phyloP scores from a whole-genome alignment of 2,888 invertebrate species.

The Yponomeuta cagnagella region DNA sequence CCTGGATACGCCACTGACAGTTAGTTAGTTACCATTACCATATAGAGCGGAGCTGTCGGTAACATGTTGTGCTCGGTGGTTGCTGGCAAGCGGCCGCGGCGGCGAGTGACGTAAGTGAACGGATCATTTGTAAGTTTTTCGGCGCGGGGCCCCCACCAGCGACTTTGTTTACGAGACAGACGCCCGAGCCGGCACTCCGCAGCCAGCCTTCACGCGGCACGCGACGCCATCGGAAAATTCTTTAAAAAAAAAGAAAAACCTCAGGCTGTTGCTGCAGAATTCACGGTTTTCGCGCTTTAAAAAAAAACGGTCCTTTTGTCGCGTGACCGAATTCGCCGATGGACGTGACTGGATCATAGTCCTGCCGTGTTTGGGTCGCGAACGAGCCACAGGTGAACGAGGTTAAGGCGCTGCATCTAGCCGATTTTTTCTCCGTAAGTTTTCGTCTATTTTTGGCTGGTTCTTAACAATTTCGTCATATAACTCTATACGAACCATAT shows the following conservation, averaged over 20 bases:
- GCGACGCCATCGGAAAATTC: slow-evolving; percentile 34
- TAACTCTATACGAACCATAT: background rate
- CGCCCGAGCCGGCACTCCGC: slow-evolving; percentile 64
- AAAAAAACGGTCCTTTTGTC: background rate
- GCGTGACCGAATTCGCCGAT: background rate
- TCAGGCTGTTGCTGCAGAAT: slow-evolving; percentile 5
- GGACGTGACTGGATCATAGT: background rate
- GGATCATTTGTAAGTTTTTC: slow-evolving; percentile 66
- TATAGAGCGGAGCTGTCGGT: slow-evolving; percentile 1
- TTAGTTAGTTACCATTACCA: background rate
- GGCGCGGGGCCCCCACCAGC: slow-evolving; percentile 69
- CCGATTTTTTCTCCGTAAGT: slow-evolving; percentile 11
- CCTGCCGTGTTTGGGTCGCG: background rate
- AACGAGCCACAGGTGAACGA: slow-evolving; percentile 9
- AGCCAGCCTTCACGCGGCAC: slow-evolving; percentile 59
- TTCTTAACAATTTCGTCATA: slow-evolving; percentile 10
- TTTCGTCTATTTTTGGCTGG: background rate
- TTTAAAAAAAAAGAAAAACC: background rate
- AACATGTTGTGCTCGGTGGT: background rate
- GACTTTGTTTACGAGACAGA: slow-evolving; percentile 68
- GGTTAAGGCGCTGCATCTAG: slow-evolving; percentile 7
- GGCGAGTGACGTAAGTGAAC: slow-evolving; percentile 59
- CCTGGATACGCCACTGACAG: background rate
- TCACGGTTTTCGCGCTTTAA: background rate
- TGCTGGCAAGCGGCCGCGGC: background rate